Evolutionary conservation across 2,888 invertebrate species (phyloP).

Genomic region (Polymixis lichenea): DNA sequence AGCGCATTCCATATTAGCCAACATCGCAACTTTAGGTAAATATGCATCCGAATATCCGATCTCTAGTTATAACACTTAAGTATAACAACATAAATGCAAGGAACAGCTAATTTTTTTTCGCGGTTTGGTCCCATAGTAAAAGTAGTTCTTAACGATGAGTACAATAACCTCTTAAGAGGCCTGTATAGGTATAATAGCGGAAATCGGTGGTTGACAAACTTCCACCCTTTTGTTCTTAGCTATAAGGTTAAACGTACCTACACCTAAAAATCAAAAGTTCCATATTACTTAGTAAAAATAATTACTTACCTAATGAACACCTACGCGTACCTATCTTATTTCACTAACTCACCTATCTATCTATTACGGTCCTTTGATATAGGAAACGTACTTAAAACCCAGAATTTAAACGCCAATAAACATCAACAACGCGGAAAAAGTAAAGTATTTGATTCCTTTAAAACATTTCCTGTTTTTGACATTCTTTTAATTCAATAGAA

Average conservation of each 20-base stretch:
- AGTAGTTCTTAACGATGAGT: no score
- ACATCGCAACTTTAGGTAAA: no score
- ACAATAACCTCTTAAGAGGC: no score
- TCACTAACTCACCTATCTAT: background rate
- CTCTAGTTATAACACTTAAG: no score
- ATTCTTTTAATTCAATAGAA: constrained; percentile 55
- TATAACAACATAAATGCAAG: no score
- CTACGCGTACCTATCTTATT: background rate
- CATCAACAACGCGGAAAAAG: constrained; percentile 48
- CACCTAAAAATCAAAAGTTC: background rate
- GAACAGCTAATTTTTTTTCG: no score
- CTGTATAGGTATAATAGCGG: no score
- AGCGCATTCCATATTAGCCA: no score
- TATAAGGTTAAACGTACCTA: background rate
- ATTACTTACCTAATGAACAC: background rate
- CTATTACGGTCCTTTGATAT: constrained; percentile 24
- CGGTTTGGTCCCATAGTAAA: no score
- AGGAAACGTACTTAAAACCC: constrained; percentile 19
- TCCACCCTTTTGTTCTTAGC: background rate
- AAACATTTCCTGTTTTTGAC: constrained; percentile 63
- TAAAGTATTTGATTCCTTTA: constrained; percentile 38
- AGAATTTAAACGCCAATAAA: constrained; percentile 42
- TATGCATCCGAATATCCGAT: no score
- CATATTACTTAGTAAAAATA: background rate
- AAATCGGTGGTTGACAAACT: no score